These are phyloP conservation scores for Ariolimax columbianus DNA, from an alignment of 2,888 invertebrate species.

Conservation along the genomic window DNA sequence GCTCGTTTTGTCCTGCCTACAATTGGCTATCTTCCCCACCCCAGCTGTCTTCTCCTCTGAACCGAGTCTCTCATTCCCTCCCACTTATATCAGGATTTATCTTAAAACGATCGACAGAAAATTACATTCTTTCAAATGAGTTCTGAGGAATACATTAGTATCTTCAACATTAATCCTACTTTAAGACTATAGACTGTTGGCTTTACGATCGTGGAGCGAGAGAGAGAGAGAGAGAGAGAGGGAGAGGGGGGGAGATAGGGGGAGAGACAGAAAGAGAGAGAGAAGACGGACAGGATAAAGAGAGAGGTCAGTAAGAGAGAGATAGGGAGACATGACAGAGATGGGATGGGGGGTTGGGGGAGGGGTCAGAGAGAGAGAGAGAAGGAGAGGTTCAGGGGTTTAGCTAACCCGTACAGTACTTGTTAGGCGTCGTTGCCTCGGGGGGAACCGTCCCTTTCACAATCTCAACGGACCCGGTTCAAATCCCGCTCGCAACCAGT, in stretches of 20 bases:
- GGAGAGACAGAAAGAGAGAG: no score
- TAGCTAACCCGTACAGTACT: no score
- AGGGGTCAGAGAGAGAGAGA: background rate
- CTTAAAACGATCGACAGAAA: background rate
- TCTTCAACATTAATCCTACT: background rate
- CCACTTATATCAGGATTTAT: background rate
- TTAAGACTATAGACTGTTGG: background rate
- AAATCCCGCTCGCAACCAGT: no score
- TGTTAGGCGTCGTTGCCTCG: no score
- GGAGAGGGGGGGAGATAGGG: background rate
- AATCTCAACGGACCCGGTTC: no score
- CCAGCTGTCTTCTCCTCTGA: background rate
- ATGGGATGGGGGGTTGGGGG: background rate
- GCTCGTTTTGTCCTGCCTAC: no score
- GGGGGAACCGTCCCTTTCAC: no score
- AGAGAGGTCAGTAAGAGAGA: slow-evolving; percentile 24
- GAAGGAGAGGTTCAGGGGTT: background rate
- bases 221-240: background rate
- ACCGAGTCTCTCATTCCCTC: background rate
- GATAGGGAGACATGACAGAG: background rate
- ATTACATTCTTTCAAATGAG: background rate
- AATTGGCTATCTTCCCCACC: background rate
- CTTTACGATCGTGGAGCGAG: no score
- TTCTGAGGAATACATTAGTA: background rate
- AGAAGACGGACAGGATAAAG: no score